Conservation (phyloP, 2,113 vertebrate species). For the Carollia perspicillata region DNA sequence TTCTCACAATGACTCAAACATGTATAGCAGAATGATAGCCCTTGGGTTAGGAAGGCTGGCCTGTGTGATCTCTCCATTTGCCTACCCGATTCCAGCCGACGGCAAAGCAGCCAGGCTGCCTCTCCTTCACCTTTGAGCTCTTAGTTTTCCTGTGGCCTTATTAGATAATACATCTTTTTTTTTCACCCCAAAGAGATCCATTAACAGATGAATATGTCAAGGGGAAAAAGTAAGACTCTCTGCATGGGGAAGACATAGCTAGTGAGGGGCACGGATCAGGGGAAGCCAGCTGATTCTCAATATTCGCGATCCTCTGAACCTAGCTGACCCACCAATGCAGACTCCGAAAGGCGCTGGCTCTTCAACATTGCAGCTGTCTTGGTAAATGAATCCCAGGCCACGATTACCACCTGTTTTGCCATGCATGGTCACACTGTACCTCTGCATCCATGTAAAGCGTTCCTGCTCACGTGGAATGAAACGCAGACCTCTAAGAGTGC, state of each 20-base stretch:
- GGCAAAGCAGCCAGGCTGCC: background rate
- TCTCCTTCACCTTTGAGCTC: background rate
- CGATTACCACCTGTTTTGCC: background rate
- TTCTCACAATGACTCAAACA: conserved; percentile 46
- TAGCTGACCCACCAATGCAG: background rate
- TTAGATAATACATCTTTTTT: background rate
- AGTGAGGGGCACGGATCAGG: background rate
- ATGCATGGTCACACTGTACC: too few relatives aligned
- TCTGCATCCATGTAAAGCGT: background rate
- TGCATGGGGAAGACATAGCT: background rate
- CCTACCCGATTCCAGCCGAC: background rate
- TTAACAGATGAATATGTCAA: background rate
- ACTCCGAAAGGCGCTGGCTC: background rate
- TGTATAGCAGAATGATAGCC: conserved; percentile 37
- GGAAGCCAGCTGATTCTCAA: background rate
- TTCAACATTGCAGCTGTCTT: background rate
- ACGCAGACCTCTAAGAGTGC: background rate
- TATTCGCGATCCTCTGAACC: background rate
- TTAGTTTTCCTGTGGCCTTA: background rate
- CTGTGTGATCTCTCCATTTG: background rate
- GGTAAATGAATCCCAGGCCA: background rate
- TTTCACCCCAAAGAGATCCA: background rate
- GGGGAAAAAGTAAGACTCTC: background rate
- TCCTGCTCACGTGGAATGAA: background rate
- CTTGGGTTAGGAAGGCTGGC: conserved; percentile 53